Evolutionary conservation across 2,888 invertebrate genomes (phyloP).

Genomic region (Mactromeris polynyma): DNA sequence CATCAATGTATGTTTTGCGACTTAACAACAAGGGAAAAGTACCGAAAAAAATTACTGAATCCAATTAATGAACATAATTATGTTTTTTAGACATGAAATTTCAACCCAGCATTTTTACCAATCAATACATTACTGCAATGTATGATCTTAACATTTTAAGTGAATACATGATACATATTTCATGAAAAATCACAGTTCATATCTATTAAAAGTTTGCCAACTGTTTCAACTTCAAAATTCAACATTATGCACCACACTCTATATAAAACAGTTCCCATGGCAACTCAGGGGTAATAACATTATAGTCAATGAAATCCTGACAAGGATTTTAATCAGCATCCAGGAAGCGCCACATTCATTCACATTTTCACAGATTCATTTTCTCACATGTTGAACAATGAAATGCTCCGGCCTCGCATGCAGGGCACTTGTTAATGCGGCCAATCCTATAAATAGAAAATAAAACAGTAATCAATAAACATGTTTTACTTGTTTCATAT

Average conservation of each 20-base stretch:
- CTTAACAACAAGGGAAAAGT: too few relatives aligned
- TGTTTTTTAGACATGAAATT: too few relatives aligned
- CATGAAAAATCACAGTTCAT: not conserved
- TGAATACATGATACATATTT: not conserved
- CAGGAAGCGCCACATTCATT: constrained; percentile 13
- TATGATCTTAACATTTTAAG: not conserved
- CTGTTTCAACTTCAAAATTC: not conserved
- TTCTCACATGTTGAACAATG: constrained; percentile 66
- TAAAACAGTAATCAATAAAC: not conserved
- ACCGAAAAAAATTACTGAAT: too few relatives aligned
- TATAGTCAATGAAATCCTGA: not conserved
- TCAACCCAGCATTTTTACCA: not conserved
- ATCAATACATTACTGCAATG: not conserved
- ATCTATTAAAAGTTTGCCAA: not conserved
- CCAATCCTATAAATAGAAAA: constrained; percentile 55
- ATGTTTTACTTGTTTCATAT: not conserved
- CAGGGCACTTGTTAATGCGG: constrained; percentile 59
- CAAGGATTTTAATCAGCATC: not conserved
- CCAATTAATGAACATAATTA: too few relatives aligned
- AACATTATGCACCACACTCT: constrained; percentile 10
- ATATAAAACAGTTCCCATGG: constrained; percentile 13
- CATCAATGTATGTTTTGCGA: too few relatives aligned
- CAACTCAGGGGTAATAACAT: not conserved
- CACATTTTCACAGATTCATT: constrained; percentile 41
- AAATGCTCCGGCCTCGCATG: constrained; percentile 66